Percentiles rank a stretch among this genome's conserved stretches.
phyloP scores from a whole-genome alignment of 2,888 invertebrate genomes.

The Amblyjoppa fuscipennis region DNA sequence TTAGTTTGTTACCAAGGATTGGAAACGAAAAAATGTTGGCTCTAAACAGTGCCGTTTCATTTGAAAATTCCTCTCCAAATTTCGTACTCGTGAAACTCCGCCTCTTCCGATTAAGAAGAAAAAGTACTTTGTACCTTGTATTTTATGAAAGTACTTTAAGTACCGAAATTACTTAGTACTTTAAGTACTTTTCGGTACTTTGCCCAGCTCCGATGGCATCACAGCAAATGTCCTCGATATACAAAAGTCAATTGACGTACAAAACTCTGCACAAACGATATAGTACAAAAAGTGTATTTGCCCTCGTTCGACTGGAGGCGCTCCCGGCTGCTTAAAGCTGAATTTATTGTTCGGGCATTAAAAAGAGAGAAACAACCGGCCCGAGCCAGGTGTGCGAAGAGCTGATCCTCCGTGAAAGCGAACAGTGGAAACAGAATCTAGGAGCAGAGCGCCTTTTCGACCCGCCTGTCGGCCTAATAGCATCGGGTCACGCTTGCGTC shows the following conservation, averaged over 20 bases:
- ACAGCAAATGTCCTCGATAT: not conserved
- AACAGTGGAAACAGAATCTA: conserved; percentile 40
- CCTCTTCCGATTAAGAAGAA: too few species aligned
- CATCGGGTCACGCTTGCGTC: conserved; percentile 33
- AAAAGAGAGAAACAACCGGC: not conserved
- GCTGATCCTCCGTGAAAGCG: conserved; percentile 39
- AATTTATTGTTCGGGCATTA: not conserved
- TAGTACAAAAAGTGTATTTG: too few species aligned
- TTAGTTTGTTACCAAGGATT: too few species aligned
- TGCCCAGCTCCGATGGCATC: too few species aligned
- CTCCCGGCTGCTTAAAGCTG: not conserved
- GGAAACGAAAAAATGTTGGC: too few species aligned
- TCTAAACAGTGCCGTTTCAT: too few species aligned
- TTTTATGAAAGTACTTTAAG: too few species aligned
- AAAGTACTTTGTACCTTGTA: too few species aligned
- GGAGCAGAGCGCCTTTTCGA: conserved; percentile 36
- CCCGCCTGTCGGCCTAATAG: conserved; percentile 50
- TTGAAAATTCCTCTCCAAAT: too few species aligned
- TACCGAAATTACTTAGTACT: too few species aligned
- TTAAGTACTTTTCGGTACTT: too few species aligned
- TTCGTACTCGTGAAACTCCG: too few species aligned
- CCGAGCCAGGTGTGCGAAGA: conserved; percentile 21
- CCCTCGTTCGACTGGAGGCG: not conserved
- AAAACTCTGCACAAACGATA: not conserved
- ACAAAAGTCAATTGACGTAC: not conserved